Conservation (phyloP, 2,888 invertebrate genomes). For the Adelphocoris suturalis region DNA sequence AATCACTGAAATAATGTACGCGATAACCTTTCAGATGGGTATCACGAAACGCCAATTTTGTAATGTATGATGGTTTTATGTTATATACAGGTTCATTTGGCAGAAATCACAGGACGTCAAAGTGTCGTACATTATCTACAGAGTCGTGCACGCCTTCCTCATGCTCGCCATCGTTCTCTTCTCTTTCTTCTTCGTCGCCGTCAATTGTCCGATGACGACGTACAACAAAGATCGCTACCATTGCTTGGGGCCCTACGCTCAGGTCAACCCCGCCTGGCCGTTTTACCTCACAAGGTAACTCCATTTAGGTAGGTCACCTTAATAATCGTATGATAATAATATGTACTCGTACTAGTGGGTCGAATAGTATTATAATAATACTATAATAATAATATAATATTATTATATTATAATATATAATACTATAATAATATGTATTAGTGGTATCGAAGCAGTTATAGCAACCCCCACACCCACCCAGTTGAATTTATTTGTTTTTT, state of each 20-base stretch:
- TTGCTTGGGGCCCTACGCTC: background rate
- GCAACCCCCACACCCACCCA: too few relatives aligned
- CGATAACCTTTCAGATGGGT: too few relatives aligned
- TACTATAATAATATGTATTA: too few relatives aligned
- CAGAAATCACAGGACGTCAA: background rate
- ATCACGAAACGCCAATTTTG: too few relatives aligned
- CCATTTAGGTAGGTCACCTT: background rate
- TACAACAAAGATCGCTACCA: background rate
- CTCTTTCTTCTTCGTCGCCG: background rate
- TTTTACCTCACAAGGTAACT: slow-evolving; percentile 15
- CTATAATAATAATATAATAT: too few relatives aligned
- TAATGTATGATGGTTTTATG: background rate
- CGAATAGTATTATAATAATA: too few relatives aligned
- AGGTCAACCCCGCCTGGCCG: background rate
- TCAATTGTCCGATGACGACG: background rate
- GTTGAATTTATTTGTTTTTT: too few relatives aligned
- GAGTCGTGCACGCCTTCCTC: background rate
- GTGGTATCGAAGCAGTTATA: too few relatives aligned
- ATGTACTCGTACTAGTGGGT: too few relatives aligned
- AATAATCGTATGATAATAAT: too few relatives aligned
- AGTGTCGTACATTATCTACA: background rate
- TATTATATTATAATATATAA: too few relatives aligned
- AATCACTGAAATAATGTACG: too few relatives aligned
- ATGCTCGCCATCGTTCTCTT: background rate
- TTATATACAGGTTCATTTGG: background rate